Evolutionary conservation across 2,113 vertebrate genomes (phyloP), one percentile per base, ranked within the genome.

Genomic region (Setophaga petechia): DNA sequence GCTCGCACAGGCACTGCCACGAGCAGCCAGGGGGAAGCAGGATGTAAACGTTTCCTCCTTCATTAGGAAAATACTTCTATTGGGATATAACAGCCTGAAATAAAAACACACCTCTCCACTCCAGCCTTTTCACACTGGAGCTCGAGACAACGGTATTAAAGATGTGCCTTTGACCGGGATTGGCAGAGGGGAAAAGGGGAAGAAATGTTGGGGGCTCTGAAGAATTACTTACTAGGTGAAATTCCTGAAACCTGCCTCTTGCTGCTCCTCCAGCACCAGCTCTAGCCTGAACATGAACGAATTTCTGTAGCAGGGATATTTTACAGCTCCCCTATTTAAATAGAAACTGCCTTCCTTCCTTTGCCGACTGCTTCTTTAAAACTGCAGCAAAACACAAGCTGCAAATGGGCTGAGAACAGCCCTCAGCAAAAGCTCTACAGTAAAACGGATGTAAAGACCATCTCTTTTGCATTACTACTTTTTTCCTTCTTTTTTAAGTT

Each of bases 381-480:
- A 75, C 35, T 88, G 66, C 11, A 84, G 88, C 75, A 93, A 94
- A 95, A 93, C 82, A 85, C 65, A 89, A 92, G 87, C 90, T 88
- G 72, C 47, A 90, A 94, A 88, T 16, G 31, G 49, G 44, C 63
- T 81, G 76, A 95, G 87, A 92, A 94, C 84, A 94, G 88, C 90
- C 92, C 79, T 87, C 9, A 93, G 86, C 93, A 87, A 95, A 90
- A 89, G 80, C 83, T 87, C 92, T 30, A 49, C 86, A 95, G 76
- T 84, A 86, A 93, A 87, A 44, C 18, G 1, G 79, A 93, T 94
- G 82, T 85, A 57, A 84, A 85, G 90, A 88, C 83, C 90, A 95
- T 92, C 88, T 96, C 94, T 95, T 96, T 95, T 94, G 92, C 88
- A 96, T 95, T 94, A 96, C 90, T 92, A 89, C 31, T 93, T 77